Evolutionary conservation across 2,888 invertebrate species (phyloP).

Genomic region (Acleris holmiana): DNA sequence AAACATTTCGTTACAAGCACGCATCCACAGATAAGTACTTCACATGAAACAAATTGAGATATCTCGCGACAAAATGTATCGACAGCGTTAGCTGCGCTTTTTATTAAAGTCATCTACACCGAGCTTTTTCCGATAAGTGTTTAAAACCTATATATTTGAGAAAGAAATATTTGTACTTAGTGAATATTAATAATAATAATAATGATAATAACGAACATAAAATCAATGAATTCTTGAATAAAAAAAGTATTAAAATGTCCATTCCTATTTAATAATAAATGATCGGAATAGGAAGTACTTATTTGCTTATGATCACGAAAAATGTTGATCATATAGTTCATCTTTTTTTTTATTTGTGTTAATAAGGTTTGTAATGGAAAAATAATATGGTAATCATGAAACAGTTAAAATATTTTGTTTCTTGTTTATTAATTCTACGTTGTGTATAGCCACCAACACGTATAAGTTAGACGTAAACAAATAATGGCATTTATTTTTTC

Average conservation of each 20-base stretch:
- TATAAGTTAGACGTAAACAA: no score
- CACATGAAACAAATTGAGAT: background rate
- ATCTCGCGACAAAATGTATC: constrained; percentile 15
- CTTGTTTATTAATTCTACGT: no score
- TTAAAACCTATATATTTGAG: constrained; percentile 55
- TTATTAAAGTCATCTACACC: constrained; percentile 27
- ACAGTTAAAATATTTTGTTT: no score
- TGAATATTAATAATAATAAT: constrained; percentile 48
- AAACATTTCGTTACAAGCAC: no score
- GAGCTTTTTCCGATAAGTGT: constrained; percentile 44
- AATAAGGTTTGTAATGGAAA: no score
- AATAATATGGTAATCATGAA: no score
- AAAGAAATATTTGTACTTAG: constrained; percentile 55
- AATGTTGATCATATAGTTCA: no score
- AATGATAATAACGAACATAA: constrained; percentile 58
- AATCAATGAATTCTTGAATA: constrained; percentile 56
- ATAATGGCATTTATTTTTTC: no score
- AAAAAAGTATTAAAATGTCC: constrained; percentile 56
- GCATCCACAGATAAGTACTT: background rate
- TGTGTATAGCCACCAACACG: no score
- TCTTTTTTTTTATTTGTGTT: no score
- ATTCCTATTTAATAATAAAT: constrained; percentile 57
- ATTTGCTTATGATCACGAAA: no score
- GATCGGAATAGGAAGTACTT: constrained; percentile 44
- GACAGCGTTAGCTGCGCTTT: constrained; percentile 35